Evolutionary conservation across 2,888 invertebrate species (phyloP).

Genomic region (Phlogophora meticulosa): DNA sequence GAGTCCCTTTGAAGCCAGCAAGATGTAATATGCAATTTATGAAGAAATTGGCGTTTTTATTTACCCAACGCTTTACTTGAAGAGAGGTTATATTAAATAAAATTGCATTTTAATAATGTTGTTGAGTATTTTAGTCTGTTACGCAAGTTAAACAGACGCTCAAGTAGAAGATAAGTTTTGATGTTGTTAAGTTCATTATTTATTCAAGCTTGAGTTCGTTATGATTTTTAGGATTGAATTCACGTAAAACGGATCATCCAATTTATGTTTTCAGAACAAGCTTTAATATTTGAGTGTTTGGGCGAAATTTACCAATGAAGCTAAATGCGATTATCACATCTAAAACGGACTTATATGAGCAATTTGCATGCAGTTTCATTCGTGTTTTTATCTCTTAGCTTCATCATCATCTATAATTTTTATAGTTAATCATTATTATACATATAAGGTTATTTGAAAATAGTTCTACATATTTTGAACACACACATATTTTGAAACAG

Average conservation of each 20-base stretch:
- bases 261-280: neutral
- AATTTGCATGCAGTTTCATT: no score
- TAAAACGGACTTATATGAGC: no score
- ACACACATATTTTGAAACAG: no score
- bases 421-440: no score
- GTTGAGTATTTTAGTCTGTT: slow-evolving; percentile 18
- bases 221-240: neutral
- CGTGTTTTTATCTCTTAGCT: no score
- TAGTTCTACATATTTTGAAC: no score
- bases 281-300: neutral
- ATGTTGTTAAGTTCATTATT: neutral
- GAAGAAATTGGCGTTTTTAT: slow-evolving; percentile 55
- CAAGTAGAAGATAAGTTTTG: neutral
- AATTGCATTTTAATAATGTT: slow-evolving; percentile 43
- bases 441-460: no score
- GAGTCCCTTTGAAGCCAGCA: slow-evolving; percentile 53
- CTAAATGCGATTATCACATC: no score
- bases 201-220: neutral
- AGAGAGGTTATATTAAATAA: slow-evolving; percentile 28
- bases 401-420: neutral
- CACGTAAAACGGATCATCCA: neutral
- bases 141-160: slow-evolving; percentile 4
- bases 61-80: slow-evolving; percentile 36
- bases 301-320: no score
- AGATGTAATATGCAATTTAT: slow-evolving; percentile 59